Percentiles rank a stretch among this genome's conserved stretches.
These are phyloP conservation scores for Catocala sponsa DNA, from an alignment of 2,888 invertebrate species.

Conservation along the genomic window DNA sequence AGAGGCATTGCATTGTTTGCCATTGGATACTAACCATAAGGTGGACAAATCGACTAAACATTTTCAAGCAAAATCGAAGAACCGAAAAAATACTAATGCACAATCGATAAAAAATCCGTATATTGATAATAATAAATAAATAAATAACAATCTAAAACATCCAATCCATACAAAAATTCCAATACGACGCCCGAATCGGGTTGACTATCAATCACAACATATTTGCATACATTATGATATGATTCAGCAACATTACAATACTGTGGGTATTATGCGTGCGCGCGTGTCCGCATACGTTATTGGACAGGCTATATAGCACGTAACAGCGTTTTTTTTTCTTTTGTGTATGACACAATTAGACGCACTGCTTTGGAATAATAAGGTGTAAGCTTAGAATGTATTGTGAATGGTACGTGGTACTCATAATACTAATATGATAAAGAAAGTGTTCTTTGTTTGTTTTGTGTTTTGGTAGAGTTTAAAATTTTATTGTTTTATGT, in stretches of 20 bases:
- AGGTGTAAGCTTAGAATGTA: constrained; percentile 19
- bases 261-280: constrained; percentile 61
- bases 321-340: constrained; percentile 44
- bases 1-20: too few species aligned
- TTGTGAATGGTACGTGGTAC: neutral
- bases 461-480: neutral
- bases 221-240: constrained; percentile 70
- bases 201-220: constrained; percentile 62
- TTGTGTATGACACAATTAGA: constrained; percentile 52
- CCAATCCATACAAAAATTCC: constrained; percentile 25
- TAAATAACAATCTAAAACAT: constrained; percentile 11
- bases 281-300: constrained; percentile 64
- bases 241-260: constrained; percentile 76
- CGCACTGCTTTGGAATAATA: constrained; percentile 40
- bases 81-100: too few species aligned
- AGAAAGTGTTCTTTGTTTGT: constrained; percentile 17
- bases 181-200: constrained; percentile 42
- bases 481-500: too few species aligned
- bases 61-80: too few species aligned
- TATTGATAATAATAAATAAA: too few species aligned
- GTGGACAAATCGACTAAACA: too few species aligned
- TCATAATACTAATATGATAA: neutral
- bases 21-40: too few species aligned
- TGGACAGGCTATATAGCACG: constrained; percentile 34
- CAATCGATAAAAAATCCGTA: too few species aligned